phyloP scores from a whole-genome alignment of 2,113 vertebrate genomes.

The Dissostichus mawsoni region DNA sequence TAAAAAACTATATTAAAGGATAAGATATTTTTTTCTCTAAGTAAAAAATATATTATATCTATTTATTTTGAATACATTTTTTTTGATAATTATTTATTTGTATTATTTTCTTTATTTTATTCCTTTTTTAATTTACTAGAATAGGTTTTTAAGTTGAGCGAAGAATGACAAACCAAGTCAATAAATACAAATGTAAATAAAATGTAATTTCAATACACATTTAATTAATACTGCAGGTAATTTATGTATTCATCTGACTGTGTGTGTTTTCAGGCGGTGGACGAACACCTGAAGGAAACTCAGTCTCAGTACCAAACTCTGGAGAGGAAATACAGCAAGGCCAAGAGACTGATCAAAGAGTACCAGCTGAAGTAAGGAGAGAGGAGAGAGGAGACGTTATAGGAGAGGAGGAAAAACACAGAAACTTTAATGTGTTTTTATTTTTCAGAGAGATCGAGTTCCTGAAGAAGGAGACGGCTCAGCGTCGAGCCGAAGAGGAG shows the following conservation, averaged over 20 bases:
- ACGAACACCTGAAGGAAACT: constrained; percentile 98
- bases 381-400: constrained; percentile 28
- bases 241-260: background rate
- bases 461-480: constrained; percentile 76
- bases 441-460: constrained; percentile 69
- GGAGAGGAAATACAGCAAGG: constrained; percentile 99
- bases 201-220: too few species aligned
- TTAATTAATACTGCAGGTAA: too few species aligned
- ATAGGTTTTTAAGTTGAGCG: too few species aligned
- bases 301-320: constrained; percentile 97
- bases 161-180: too few species aligned
- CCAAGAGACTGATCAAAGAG: constrained; percentile 98
- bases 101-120: too few species aligned
- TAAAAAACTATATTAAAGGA: too few species aligned
- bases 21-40: too few species aligned
- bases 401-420: background rate
- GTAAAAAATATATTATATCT: too few species aligned
- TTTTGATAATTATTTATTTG: too few species aligned
- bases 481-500: constrained; percentile 67
- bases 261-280: constrained; percentile 86
- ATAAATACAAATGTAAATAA: too few species aligned
- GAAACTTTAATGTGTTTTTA: constrained; percentile 13
- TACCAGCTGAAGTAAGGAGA: constrained; percentile 97
- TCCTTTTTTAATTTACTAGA: too few species aligned
- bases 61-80: too few species aligned